These are phyloP conservation scores for Catharus minimus DNA, from an alignment of 2,113 vertebrate genomes.

Conservation along the genomic window DNA sequence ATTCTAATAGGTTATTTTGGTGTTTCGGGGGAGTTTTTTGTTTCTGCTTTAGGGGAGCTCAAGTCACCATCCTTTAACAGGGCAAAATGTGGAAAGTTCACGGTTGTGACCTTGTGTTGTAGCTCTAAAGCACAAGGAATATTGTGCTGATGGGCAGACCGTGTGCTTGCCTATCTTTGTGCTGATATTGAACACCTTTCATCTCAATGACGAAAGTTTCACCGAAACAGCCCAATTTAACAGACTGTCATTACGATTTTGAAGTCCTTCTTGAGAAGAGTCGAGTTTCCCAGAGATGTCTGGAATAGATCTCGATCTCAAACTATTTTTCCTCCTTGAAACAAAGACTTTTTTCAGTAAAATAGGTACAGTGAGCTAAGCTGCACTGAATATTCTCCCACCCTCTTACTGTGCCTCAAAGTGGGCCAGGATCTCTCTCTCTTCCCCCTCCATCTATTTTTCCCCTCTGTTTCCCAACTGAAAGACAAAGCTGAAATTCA, in stretches of 20 bases:
- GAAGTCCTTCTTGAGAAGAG: neutral
- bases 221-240: accelerated
- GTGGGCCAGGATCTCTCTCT: neutral
- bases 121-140: neutral
- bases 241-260: accelerated
- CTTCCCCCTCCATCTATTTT: accelerated
- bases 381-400: neutral
- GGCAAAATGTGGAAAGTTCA: no score
- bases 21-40: neutral
- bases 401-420: neutral
- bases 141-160: neutral
- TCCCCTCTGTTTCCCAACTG: accelerated
- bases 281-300: neutral
- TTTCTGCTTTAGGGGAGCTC: neutral
- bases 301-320: neutral
- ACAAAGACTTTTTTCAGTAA: neutral
- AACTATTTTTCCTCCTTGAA: neutral
- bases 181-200: neutral
- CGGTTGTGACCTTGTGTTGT: neutral
- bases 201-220: neutral
- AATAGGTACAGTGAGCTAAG: neutral
- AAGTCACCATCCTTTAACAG: neutral
- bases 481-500: neutral
- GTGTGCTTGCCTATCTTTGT: no score
- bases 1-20: neutral